Evolutionary conservation across 2,113 vertebrate genomes (phyloP), one percentile per base, ranked within the genome.

Genomic region (Cyprinodon tularosa): DNA sequence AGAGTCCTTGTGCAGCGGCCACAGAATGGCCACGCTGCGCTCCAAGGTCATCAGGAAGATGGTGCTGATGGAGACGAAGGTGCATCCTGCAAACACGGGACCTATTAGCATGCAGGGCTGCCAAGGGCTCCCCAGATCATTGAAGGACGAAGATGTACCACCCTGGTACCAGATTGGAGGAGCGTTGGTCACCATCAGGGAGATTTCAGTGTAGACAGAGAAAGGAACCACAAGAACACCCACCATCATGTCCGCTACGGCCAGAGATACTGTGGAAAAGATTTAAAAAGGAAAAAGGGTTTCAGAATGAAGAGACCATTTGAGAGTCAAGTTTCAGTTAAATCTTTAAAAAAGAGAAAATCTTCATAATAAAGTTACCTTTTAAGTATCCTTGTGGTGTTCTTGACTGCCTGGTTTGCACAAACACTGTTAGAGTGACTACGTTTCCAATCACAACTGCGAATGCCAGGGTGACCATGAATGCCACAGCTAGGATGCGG

Each of bases 21-120:
- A 72, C 48, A 96, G 76, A 73, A 96, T 95, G 29, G 96, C 95
- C 65, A 96, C 91, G 10, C 94, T 94, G 60, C 95, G 92, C 88
- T 96, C 95, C 61, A 95, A 68, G 0, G 95, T 95, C 92, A 96
- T 92, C 74, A 96, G 88, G 86, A 96, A 96, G 66, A 96, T 96
- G 78, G 95, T 96, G 87, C 90, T 96, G 81, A 96, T 96, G 62
- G 95, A 96, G 38, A 96, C 95, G n/a, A 96, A 96, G 11, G 95
- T 96, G 86, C 95, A 96, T 42, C 94, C 94, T 0, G 95, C 95
- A 29, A 96, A 96, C 73, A 96, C 90, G 0, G 93, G 94, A 17
- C 95, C 95, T 13, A 95, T 95, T 77, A 96, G 73, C 89, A 94
- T 91, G 90, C 96, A 96, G 59, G 95, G 94, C 69, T 94, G 91